Evolutionary conservation across 2,113 vertebrate genomes (phyloP).

Genomic region (Mionectes macconnelli): DNA sequence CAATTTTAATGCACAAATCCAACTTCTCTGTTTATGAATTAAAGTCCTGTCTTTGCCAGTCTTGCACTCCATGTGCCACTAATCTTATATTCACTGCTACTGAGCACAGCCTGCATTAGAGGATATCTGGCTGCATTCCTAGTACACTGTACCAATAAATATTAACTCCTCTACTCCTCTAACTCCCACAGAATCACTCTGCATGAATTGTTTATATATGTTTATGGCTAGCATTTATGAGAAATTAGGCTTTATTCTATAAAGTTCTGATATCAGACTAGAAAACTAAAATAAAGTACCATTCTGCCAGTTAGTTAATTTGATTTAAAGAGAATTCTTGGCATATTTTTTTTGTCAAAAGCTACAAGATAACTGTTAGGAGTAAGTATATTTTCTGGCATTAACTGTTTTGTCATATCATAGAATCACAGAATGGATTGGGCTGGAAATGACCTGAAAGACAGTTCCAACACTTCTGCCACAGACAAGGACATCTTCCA

Average conservation of each 20-base stretch:
- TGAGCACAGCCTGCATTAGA: not conserved
- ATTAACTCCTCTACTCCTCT: not conserved
- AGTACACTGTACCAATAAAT: slow-evolving; percentile 2
- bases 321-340: not conserved
- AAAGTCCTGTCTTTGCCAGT: not conserved
- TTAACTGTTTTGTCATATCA: not conserved
- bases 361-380: not conserved
- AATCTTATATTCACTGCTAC: not conserved
- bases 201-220: not conserved
- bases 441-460: not conserved
- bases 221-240: not conserved
- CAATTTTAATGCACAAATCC: not conserved
- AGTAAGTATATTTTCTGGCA: not conserved
- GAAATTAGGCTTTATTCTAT: not conserved
- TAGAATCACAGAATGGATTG: not conserved
- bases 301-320: not conserved
- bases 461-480: not conserved
- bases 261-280: not conserved
- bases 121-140: not conserved
- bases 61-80: not conserved
- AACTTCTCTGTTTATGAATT: not conserved
- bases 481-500: not conserved
- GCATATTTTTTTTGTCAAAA: not conserved
- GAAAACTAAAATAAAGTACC: not conserved
- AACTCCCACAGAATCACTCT: not conserved